These are phyloP conservation scores for Scaptomyza caliginosa DNA, from an alignment of 2,888 invertebrate species.

Conservation along the genomic window DNA sequence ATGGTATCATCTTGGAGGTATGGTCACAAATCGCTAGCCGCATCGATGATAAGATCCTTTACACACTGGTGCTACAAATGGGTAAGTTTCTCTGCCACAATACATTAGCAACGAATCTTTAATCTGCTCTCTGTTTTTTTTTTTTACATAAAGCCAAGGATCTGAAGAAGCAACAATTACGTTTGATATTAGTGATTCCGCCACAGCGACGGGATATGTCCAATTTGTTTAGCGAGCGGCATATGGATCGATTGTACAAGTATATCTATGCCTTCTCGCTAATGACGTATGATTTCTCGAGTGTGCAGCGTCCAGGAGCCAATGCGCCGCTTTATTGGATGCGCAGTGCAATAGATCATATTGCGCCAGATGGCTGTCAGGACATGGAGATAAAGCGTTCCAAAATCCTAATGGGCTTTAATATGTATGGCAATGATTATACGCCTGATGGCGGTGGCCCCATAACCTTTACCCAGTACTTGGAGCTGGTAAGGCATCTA, in stretches of 20 bases:
- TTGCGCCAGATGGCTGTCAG: constrained; percentile 87
- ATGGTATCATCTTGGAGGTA: constrained; percentile 95
- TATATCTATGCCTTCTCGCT: constrained; percentile 94
- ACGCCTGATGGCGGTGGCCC: constrained; percentile 92
- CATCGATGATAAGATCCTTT: constrained; percentile 85
- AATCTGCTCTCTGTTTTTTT: not conserved
- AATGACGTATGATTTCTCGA: constrained; percentile 99
- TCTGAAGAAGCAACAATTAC: constrained; percentile 86
- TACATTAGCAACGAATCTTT: constrained; percentile 18
- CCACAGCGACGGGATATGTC: constrained; percentile 86
- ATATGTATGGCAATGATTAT: constrained; percentile 97
- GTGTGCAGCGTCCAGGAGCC: constrained; percentile 91
- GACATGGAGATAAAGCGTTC: constrained; percentile 86
- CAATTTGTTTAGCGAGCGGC: constrained; percentile 89
- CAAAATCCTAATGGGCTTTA: constrained; percentile 94
- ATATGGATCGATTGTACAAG: constrained; percentile 91
- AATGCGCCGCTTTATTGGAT: constrained; percentile 96
- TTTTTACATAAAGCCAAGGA: constrained; percentile 84
- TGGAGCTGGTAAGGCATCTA: constrained; percentile 89
- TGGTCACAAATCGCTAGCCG: constrained; percentile 93
- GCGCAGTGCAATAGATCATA: constrained; percentile 89
- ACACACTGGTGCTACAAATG: constrained; percentile 87
- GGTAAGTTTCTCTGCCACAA: constrained; percentile 39
- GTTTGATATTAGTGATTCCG: constrained; percentile 91
- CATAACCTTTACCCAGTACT: constrained; percentile 91